Base-by-base conservation (phyloP, 2,797 vertebrate genomes). In the Tapirus indicus region DNA sequence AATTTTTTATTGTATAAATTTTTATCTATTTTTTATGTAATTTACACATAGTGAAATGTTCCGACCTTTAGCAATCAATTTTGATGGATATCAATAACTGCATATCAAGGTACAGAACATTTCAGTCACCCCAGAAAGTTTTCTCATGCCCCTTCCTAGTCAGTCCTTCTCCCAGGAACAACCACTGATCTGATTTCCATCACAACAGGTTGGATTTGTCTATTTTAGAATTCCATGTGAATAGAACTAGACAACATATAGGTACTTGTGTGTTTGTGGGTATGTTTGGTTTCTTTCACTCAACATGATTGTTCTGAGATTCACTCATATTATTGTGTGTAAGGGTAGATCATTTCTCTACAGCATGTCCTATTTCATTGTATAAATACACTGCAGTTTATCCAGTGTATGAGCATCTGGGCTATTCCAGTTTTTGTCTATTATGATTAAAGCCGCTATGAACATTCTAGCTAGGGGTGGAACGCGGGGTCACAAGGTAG, bases 21-120 rank as follows among this genome's bases (percentile, higher is more conserved):
- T 52, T 16, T 52, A 16, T 52, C 14, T 52, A 52, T 52, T 16
- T 52, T 52, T 52, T 52, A 52, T 64, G 12, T 58, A 83, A 88
- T 35, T 92, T 35, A 94, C 21, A 84, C 41, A 64, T 58, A 80
- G 74, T 82, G 58, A 91, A 93, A 91, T 44, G 38, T 47, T 68
- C 69, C 75, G 27, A 38, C 91, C 71, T 80, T 77, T 66, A 68
- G 77, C 80, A 64, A 84, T 88, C 17, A 11, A 11, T 58, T 80
- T 75, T 79, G 94, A 64, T 56, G 62, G 71, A 47, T 47, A 47
- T 47, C 47, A 47, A 47, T 47, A 47, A 10, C 14, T 69, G 5
- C 6, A 5, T 71, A 71, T 52, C 56, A 95, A 94, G 75, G 79
- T 1, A 38, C 5, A 83, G 44, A 60, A 66, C 1, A 75, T 25